Evolutionary conservation across 35 echinoderm and acorn worm species (phyloP).

Genomic region (Stichopus chloronotus): DNA sequence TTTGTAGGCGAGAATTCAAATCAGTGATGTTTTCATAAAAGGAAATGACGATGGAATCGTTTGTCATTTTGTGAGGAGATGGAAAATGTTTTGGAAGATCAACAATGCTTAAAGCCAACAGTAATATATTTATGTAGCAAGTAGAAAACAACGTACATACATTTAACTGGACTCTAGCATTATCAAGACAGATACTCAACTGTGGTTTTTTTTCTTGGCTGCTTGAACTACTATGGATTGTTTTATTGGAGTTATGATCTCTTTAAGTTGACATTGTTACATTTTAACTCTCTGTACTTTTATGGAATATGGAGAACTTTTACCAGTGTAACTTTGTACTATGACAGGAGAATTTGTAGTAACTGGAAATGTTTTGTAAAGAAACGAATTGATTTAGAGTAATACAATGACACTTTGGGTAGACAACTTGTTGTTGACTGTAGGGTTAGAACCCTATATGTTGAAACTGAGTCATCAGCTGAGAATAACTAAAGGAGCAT

Average conservation of each 20-base stretch:
- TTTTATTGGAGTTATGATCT: neutral
- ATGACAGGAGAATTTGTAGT: neutral
- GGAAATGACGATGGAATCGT: too few species aligned
- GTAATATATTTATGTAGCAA: too few species aligned
- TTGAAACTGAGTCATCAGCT: slow-evolving; percentile 83
- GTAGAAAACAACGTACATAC: too few species aligned
- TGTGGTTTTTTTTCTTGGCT: neutral
- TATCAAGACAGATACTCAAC: neutral
- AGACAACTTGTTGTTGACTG: slow-evolving; percentile 79
- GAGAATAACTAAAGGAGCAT: slow-evolving; percentile 57
- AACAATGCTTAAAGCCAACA: too few species aligned
- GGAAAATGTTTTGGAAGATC: too few species aligned
- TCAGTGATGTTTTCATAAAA: too few species aligned
- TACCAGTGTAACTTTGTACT: neutral
- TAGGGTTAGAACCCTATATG: slow-evolving; percentile 90
- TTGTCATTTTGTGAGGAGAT: too few species aligned
- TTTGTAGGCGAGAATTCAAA: too few species aligned
- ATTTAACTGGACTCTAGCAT: too few species aligned
- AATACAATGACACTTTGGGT: slow-evolving; percentile 90
- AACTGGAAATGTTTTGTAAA: neutral
- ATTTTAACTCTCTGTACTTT: neutral
- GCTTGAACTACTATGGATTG: neutral
- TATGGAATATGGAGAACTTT: neutral
- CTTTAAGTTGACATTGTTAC: neutral
- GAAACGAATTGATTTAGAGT: neutral